A percentile compares a stretch with the other conserved stretches of the same genome.
Conservation (phyloP, 2,797 vertebrate species). For the Urophycis tenuis region DNA sequence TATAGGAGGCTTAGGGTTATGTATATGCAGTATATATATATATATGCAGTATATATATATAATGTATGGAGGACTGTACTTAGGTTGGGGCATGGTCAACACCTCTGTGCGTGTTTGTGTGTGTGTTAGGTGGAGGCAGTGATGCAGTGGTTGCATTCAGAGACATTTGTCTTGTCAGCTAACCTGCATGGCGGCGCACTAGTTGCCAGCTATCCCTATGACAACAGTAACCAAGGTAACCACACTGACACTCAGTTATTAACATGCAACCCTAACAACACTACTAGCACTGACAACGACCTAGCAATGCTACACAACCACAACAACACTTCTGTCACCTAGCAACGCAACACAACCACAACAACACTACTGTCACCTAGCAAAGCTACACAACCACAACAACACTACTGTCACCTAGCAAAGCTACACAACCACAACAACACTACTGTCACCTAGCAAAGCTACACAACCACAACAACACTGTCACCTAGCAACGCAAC, state of each 20-base stretch:
- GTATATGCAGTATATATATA: no score
- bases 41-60: no score
- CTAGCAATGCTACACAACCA: no score
- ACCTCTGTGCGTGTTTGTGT: no score
- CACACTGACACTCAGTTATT: background rate
- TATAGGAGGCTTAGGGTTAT: no score
- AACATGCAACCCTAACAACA: background rate
- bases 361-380: background rate
- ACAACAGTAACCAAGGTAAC: constrained; percentile 81
- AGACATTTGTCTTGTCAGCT: constrained; percentile 88
- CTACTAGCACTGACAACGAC: no score
- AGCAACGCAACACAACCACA: background rate
- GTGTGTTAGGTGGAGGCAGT: constrained; percentile 72
- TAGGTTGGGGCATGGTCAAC: no score
- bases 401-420: background rate
- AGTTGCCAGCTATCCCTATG: constrained; percentile 92
- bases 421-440: background rate
- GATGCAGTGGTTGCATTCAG: constrained; percentile 81
- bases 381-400: background rate
- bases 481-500: background rate
- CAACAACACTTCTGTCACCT: background rate
- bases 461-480: background rate
- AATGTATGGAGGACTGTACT: no score
- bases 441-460: background rate
- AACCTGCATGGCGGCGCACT: constrained; percentile 92